Evolutionary conservation across 1,140 invertebrate species (phyloP).

Genomic region (Calephelis virginiensis): DNA sequence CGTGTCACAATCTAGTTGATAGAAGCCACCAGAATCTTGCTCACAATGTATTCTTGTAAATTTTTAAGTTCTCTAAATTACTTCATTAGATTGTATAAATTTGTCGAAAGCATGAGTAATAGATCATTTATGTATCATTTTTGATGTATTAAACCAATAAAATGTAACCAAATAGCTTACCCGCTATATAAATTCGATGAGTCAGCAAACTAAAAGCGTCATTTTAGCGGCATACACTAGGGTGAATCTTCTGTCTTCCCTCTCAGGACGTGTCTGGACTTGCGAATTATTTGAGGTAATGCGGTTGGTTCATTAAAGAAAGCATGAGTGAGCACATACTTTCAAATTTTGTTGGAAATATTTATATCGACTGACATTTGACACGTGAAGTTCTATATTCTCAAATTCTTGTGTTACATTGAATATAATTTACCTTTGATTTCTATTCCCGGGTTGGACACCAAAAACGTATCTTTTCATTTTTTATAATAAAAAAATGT

Average conservation of each 20-base stretch:
- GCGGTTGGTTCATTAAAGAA: conserved; percentile 60
- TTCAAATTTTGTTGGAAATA: conserved; percentile 36
- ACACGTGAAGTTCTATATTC: not conserved
- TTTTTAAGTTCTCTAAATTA: no score
- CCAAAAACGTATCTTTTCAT: no score
- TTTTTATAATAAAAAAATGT: no score
- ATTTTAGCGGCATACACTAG: conserved; percentile 33
- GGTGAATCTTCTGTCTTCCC: conserved; percentile 53
- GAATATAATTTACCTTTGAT: no score
- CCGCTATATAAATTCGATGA: not conserved
- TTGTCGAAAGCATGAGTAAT: not conserved
- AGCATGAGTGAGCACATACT: conserved; percentile 41
- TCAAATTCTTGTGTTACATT: not conserved
- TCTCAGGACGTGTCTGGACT: conserved; percentile 59
- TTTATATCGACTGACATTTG: not conserved
- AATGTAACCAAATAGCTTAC: not conserved
- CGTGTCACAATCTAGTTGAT: no score
- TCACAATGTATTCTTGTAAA: no score
- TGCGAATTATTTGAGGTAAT: conserved; percentile 52
- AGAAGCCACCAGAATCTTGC: no score
- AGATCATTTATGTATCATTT: no score
- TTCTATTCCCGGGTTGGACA: no score
- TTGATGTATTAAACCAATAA: no score
- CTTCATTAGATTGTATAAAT: not conserved
- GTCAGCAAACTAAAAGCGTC: conserved; percentile 3